phyloP scores from a whole-genome alignment of 35 echinoderm and acorn worm genomes.

The Heliocidaris erythrogramma region DNA sequence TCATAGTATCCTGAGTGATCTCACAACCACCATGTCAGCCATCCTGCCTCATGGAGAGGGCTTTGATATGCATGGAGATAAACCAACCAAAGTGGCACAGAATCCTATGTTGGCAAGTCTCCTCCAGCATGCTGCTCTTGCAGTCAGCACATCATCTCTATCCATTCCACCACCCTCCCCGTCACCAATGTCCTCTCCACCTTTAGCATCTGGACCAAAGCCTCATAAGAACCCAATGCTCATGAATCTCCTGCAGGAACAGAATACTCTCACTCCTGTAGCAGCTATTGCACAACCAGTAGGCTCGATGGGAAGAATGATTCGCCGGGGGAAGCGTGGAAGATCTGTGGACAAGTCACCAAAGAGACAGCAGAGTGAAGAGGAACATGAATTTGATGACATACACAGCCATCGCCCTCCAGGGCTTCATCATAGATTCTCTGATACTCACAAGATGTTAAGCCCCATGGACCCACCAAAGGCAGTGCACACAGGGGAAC shows the following conservation, averaged over 20 bases:
- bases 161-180: constrained; percentile 15
- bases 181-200: background rate
- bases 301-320: constrained; percentile 27
- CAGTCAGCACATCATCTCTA: constrained; percentile 32
- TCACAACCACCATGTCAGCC: constrained; percentile 65
- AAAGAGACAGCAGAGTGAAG: constrained; percentile 66
- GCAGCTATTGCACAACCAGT: constrained; percentile 37
- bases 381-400: constrained; percentile 43
- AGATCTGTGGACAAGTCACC: constrained; percentile 63
- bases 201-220: constrained; percentile 50
- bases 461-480: constrained; percentile 55
- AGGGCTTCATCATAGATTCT: constrained; percentile 15
- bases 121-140: constrained; percentile 64
- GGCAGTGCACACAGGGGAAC: constrained; percentile 56
- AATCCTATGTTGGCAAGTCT: constrained; percentile 97
- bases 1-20: constrained; percentile 66
- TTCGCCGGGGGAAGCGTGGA: constrained; percentile 8
- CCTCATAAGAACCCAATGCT: constrained; percentile 88
- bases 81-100: constrained; percentile 71
- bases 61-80: constrained; percentile 41
- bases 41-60: constrained; percentile 53
- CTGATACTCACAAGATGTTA: constrained; percentile 35
- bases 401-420: constrained; percentile 39
- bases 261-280: constrained; percentile 47
- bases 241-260: constrained; percentile 88